Evolutionary conservation across 2,113 vertebrate genomes (phyloP), one percentile per base, ranked within the genome.

Genomic region (Salvelinus namaycush): DNA sequence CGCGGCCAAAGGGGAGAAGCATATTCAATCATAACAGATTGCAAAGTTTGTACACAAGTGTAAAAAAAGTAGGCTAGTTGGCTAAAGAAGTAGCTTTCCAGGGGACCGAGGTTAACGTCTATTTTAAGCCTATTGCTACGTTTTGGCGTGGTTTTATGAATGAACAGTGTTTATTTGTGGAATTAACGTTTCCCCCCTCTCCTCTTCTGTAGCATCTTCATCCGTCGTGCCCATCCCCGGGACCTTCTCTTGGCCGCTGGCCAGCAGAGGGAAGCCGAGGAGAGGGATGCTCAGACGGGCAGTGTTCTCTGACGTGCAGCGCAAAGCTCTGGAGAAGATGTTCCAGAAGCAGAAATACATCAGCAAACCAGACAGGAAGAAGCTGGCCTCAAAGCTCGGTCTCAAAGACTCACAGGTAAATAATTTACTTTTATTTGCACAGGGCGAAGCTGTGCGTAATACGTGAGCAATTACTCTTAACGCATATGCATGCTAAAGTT

Each of bases 331-430:
- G 82, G 98, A 99, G 93, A 99, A 97, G 87, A 99, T 98, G 96
- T 99, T 99, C 91, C 98, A 99, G 91, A 99, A 98, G 77, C 98
- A 99, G 90, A 99, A 99, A 84, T 99, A 99, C 89, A 99, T 99
- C 93, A 99, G 97, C 93, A 99, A 99, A 76, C 98, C 97, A 0
- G 98, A 99, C 76, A 90, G 98, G 78, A 99, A 98, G 88, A 99
- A 99, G 77, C 82, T 99, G 80, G 98, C 98, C 0, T 93, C 95
- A 67, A 99, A 98, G 76, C 86, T 99, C 70, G 97, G 96, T 44
- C 93, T 99, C 1, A 99, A 99, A 87, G 98, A 99, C 86, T 99
- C 98, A 0, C 98, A 99, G 95, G 98, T 99, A 85, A 80, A 68
- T 44, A 54, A 75, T 76, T 29, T 1, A 31, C 2, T 22, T 67